Conservation (phyloP, 2,113 vertebrate species). For the Pseudopipra pipra region DNA sequence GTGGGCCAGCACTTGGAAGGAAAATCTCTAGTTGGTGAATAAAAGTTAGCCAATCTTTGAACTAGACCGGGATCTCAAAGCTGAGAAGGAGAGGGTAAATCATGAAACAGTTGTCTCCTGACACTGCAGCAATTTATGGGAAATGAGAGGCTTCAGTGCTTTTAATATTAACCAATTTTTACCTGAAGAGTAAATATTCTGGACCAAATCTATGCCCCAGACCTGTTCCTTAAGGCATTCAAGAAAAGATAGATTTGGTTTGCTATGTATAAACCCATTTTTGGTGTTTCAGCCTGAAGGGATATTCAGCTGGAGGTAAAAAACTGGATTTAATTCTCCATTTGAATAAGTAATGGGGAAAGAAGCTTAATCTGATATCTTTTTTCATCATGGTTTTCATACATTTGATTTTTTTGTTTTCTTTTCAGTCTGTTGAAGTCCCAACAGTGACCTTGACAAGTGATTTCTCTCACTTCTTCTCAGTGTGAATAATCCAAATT, state of each 20-base stretch:
- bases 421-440: not conserved
- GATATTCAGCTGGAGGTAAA: not conserved
- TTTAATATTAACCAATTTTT: not conserved
- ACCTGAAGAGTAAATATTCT: not conserved
- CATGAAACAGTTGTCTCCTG: not conserved
- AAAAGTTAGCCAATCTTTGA: constrained; percentile 34
- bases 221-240: not conserved
- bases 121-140: not conserved
- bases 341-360: not conserved
- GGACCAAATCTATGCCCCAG: not conserved
- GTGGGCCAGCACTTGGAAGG: not conserved
- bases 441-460: constrained; percentile 26
- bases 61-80: not conserved
- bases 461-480: not conserved
- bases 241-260: not conserved
- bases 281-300: not conserved
- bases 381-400: not conserved
- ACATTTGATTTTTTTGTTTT: not conserved
- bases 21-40: constrained; percentile 35
- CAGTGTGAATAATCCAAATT: constrained; percentile 37
- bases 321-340: not conserved
- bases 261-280: not conserved
- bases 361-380: not conserved
- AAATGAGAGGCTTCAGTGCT: not conserved
- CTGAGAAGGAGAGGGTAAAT: constrained; percentile 18